Base-by-base conservation (phyloP, 2,888 invertebrate genomes). In the Torymus auratus region DNA sequence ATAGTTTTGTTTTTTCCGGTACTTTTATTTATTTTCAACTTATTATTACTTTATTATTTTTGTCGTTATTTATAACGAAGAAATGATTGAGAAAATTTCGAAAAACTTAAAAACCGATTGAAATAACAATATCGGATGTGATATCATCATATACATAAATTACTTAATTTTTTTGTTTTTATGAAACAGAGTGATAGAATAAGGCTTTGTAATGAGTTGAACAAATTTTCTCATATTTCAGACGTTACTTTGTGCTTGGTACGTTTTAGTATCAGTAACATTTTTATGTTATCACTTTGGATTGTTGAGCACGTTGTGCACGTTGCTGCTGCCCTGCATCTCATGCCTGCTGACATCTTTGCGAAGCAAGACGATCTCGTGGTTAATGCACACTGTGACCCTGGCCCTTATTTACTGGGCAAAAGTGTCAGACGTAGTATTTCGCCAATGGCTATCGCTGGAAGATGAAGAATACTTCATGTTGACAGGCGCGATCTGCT, bases 401-500 rank as follows among this genome's bases (percentile, higher is more conserved):
- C 86, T 95, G 68, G 85, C 91, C 13, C 85, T 91, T 75, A 92
- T 94, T 81, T 93, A 94, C 86, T 89, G 91, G 65, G 86, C 93
- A n/a, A 90, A 90, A 85, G 86, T 88, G 62, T 87, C 91, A 74
- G 92, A 93, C 87, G 92, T 92, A 89, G 83, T 89, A 80, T 91
- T 92, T 80, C 88, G 93, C 87, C 91, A 91, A 60, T 91, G 91
- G 86, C 86, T 91, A 69, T 87, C 88, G 79, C 85, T 93, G 50
- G 89, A 91, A 75, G 92, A 93, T 85, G 93, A 93, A 83, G 91
- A 92, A 83, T 91, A 93, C 56, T 93, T 92, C 85, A 88, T 94
- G 83, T 86, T 94, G 72, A 91, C 93, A 79, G 91, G 93, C 81
- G 91, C 92, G 56, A 88, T 94, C 84, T 94, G 94, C 82, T 96